Conservation (phyloP, 2,113 vertebrate genomes). For the Hypomesus transpacificus region DNA sequence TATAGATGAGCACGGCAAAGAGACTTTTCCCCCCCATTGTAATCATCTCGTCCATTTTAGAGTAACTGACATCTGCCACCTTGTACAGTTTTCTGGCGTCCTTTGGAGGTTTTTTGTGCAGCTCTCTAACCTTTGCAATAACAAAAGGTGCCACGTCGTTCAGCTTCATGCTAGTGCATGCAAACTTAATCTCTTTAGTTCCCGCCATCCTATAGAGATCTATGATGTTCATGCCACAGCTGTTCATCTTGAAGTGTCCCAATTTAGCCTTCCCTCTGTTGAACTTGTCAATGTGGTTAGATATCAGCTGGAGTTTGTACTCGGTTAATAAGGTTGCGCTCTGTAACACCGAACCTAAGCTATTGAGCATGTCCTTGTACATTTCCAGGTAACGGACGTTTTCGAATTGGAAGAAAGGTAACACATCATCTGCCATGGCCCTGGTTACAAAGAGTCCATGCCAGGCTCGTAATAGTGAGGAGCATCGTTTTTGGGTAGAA, state of each 20-base stretch:
- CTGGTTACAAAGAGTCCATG: no score
- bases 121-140: neutral
- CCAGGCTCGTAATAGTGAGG: no score
- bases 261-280: neutral
- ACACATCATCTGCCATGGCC: no score
- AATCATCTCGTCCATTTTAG: slow-evolving; percentile 1
- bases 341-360: neutral
- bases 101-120: slow-evolving; percentile 3
- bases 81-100: neutral
- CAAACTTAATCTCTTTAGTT: neutral
- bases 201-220: neutral
- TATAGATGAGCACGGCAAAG: slow-evolving; percentile 1
- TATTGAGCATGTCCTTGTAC: neutral
- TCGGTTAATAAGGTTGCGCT: neutral
- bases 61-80: neutral
- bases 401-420: no score
- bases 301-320: neutral
- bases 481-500: no score
- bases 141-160: slow-evolving; percentile 2
- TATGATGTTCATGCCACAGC: neutral
- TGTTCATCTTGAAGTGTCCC: neutral
- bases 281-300: neutral
- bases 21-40: neutral
- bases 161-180: neutral
- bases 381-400: no score